Evolutionary conservation across 2,888 invertebrate genomes (phyloP).

Genomic region (Homarus gammarus): DNA sequence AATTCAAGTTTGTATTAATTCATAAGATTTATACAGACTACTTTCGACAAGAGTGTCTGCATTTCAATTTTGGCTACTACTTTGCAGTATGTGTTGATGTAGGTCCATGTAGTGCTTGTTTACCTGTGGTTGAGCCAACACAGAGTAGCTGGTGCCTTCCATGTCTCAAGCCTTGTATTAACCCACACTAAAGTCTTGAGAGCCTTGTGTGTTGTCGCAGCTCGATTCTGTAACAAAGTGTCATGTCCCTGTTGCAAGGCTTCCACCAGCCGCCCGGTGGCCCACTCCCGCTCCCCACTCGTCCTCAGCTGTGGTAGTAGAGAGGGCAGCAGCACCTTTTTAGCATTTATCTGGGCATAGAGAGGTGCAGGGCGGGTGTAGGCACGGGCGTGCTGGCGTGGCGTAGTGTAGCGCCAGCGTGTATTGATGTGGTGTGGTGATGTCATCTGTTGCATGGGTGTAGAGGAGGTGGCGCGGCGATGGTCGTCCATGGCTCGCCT

Average conservation of each 20-base stretch:
- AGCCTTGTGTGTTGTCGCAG: conserved; percentile 67
- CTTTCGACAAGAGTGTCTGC: conserved; percentile 63
- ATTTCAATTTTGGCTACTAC: conserved; percentile 48
- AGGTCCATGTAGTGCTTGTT: conserved; percentile 70
- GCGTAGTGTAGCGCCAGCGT: conserved; percentile 66
- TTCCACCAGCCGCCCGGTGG: conserved; percentile 46
- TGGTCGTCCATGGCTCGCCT: conserved; percentile 73
- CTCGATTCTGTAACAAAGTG: conserved; percentile 64
- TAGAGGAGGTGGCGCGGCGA: conserved; percentile 70
- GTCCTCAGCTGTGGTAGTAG: conserved; percentile 11
- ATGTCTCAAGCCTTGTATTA: conserved; percentile 68
- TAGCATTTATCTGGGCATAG: not conserved
- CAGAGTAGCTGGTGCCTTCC: conserved; percentile 70
- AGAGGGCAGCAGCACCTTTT: not conserved
- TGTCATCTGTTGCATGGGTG: conserved; percentile 72
- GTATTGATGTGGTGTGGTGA: conserved; percentile 70
- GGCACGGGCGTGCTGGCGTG: conserved; percentile 49
- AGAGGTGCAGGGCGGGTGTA: conserved; percentile 27
- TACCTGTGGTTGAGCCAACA: conserved; percentile 58
- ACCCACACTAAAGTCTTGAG: conserved; percentile 65
- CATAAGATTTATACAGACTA: conserved; percentile 47
- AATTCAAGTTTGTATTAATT: conserved; percentile 14
- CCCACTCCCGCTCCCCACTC: conserved; percentile 25
- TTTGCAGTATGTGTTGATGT: conserved; percentile 67
- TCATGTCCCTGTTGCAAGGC: conserved; percentile 68